These are phyloP conservation scores for Clepsis dumicolana DNA, from an alignment of 2,888 invertebrate genomes.

Conservation along the genomic window DNA sequence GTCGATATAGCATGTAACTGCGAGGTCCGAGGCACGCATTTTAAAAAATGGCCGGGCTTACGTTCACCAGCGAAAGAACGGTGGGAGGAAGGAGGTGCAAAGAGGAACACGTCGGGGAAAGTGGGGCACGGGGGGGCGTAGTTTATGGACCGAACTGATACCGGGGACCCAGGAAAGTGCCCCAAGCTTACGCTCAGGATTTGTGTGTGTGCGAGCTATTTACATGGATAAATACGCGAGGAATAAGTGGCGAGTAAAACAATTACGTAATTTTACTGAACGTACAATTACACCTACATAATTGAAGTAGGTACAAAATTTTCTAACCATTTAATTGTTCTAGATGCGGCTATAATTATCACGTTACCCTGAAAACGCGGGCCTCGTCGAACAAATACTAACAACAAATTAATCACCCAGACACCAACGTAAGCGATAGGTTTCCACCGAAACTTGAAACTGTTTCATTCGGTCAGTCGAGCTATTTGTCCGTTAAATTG, in stretches of 20 bases:
- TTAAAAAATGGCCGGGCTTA: slow-evolving; percentile 81
- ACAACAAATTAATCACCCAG: slow-evolving; percentile 26
- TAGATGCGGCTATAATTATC: slow-evolving; percentile 3
- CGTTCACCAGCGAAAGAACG: slow-evolving; percentile 68
- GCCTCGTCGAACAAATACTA: slow-evolving; percentile 15
- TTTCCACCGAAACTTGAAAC: slow-evolving; percentile 57
- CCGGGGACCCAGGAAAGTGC: slow-evolving; percentile 78
- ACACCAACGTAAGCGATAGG: slow-evolving; percentile 28
- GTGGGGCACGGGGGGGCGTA: slow-evolving; percentile 57
- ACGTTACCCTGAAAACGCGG: background rate
- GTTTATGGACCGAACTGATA: slow-evolving; percentile 84
- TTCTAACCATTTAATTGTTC: background rate
- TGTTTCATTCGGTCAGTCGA: slow-evolving; percentile 70
- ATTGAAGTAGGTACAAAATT: background rate
- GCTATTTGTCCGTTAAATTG: slow-evolving; percentile 77
- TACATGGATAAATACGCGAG: slow-evolving; percentile 69
- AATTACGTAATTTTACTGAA: background rate
- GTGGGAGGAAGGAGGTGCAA: slow-evolving; percentile 60
- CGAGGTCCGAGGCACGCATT: slow-evolving; percentile 78
- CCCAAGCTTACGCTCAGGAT: slow-evolving; percentile 79
- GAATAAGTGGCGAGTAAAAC: slow-evolving; percentile 47
- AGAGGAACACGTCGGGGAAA: slow-evolving; percentile 50
- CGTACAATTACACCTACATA: background rate
- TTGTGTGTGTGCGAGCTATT: slow-evolving; percentile 77
- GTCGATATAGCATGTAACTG: slow-evolving; percentile 71